Percentiles rank a stretch among this genome's conserved stretches.
Evolutionary conservation across 2,797 vertebrate genomes (phyloP).

Genomic region (Trematomus bernacchii): DNA sequence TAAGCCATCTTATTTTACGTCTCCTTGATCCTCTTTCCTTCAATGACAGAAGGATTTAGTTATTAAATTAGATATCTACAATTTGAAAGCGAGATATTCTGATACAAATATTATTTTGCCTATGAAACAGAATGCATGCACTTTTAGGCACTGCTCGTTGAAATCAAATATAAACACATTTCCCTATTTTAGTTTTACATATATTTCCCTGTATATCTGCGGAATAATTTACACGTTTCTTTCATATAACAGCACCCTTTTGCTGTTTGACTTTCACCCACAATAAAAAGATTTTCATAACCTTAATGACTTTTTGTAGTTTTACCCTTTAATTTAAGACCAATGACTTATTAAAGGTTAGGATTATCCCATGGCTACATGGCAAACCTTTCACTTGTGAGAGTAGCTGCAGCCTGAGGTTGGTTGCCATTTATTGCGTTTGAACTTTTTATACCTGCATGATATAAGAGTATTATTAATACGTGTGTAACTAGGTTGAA

Average conservation of each 20-base stretch:
- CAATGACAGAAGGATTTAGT: conserved; percentile 3
- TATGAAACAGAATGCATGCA: neutral
- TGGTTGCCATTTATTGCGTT: conserved; percentile 36
- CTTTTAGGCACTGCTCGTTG: neutral
- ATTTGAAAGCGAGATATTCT: neutral
- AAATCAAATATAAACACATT: neutral
- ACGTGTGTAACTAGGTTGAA: neutral
- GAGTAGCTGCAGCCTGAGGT: conserved; percentile 11
- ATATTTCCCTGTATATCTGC: neutral
- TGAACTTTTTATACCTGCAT: conserved; percentile 1
- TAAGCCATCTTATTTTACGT: conserved; percentile 3
- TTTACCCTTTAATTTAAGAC: conserved; percentile 28
- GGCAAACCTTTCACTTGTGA: conserved; percentile 19
- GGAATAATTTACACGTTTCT: neutral
- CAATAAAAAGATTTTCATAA: conserved; percentile 33
- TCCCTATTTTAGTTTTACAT: no score
- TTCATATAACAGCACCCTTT: neutral
- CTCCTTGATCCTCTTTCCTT: neutral
- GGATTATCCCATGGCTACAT: conserved; percentile 21
- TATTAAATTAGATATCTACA: neutral
- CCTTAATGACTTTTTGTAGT: conserved; percentile 27
- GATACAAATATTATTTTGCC: neutral
- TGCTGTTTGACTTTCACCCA: neutral
- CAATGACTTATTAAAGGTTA: conserved; percentile 46
- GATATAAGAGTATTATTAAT: neutral